A percentile compares a stretch with the other conserved stretches of the same genome.
These are phyloP conservation scores for Drosophila repleta DNA, from an alignment of 1,140 invertebrate species.

Conservation along the genomic window DNA sequence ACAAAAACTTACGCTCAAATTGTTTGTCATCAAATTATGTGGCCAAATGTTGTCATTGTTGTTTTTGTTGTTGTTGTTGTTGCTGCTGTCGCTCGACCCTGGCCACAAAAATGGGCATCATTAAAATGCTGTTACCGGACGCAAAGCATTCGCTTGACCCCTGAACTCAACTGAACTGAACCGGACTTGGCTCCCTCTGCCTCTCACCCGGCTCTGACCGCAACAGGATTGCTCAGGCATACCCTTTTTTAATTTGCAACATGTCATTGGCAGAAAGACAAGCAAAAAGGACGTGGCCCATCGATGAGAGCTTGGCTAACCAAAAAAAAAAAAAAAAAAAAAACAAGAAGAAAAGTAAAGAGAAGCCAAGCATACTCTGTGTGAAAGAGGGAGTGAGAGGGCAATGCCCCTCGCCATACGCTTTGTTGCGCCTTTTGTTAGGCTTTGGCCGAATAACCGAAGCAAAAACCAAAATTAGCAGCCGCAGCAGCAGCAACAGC, in stretches of 20 bases:
- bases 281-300: slow-evolving; percentile 64
- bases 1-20: slow-evolving; percentile 69
- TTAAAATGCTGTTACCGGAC: slow-evolving; percentile 77
- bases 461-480: slow-evolving; percentile 77
- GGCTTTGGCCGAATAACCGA: slow-evolving; percentile 56
- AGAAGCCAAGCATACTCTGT: slow-evolving; percentile 4
- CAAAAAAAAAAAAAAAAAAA: slow-evolving; percentile 1
- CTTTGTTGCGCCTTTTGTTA: slow-evolving; percentile 76
- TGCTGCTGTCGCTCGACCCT: slow-evolving; percentile 2
- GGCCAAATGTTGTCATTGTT: slow-evolving; percentile 23
- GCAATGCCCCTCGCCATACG: slow-evolving; percentile 40
- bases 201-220: slow-evolving; percentile 44
- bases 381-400: slow-evolving; percentile 1
- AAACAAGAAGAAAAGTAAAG: neutral
- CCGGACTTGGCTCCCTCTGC: slow-evolving; percentile 5
- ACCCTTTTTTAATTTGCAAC: slow-evolving; percentile 82
- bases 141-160: slow-evolving; percentile 31
- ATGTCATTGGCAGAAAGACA: slow-evolving; percentile 79
- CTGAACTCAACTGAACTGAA: slow-evolving; percentile 10
- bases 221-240: slow-evolving; percentile 75
- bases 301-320: slow-evolving; percentile 26
- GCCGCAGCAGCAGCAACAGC: slow-evolving; percentile 28
- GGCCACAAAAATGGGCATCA: slow-evolving; percentile 68
- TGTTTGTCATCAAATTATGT: slow-evolving; percentile 81
- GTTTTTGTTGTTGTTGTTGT: slow-evolving; percentile 42